Conservation (phyloP, 2,888 invertebrate genomes). For the Tubulanus polymorphus region DNA sequence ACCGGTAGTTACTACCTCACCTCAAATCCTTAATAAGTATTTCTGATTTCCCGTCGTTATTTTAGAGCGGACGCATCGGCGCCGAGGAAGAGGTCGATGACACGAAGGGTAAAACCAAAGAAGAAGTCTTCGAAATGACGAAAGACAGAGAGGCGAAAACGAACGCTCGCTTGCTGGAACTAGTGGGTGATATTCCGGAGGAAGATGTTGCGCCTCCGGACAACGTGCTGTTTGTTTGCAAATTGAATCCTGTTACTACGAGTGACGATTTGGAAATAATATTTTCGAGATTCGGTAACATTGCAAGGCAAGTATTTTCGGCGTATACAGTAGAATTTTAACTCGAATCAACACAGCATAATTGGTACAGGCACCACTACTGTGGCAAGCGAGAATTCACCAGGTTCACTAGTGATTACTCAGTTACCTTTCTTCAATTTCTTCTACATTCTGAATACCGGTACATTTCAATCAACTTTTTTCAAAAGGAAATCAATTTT, state of each 20-base stretch:
- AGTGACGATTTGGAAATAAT: constrained; percentile 97
- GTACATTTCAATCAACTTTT: no score
- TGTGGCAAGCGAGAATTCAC: no score
- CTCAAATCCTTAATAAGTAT: no score
- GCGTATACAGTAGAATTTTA: no score
- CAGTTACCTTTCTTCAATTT: no score
- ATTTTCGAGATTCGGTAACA: constrained; percentile 92
- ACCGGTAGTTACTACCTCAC: no score
- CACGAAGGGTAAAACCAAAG: constrained; percentile 75
- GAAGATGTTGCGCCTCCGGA: constrained; percentile 98
- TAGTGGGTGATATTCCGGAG: constrained; percentile 93
- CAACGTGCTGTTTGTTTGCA: constrained; percentile 98
- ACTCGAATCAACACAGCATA: no score
- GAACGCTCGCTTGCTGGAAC: constrained; percentile 93
- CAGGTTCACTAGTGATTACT: no score
- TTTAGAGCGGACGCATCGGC: constrained; percentile 77
- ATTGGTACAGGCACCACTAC: no score
- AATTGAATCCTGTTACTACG: constrained; percentile 95
- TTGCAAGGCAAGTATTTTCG: constrained; percentile 68
- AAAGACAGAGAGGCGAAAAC: constrained; percentile 92
- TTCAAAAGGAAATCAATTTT: no score
- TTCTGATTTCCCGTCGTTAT: constrained; percentile 4
- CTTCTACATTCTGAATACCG: no score
- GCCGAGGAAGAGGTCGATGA: constrained; percentile 93
- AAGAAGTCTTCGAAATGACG: constrained; percentile 81